Evolutionary conservation across 2,888 invertebrate genomes (phyloP).

Genomic region (Leuctra nigra): DNA sequence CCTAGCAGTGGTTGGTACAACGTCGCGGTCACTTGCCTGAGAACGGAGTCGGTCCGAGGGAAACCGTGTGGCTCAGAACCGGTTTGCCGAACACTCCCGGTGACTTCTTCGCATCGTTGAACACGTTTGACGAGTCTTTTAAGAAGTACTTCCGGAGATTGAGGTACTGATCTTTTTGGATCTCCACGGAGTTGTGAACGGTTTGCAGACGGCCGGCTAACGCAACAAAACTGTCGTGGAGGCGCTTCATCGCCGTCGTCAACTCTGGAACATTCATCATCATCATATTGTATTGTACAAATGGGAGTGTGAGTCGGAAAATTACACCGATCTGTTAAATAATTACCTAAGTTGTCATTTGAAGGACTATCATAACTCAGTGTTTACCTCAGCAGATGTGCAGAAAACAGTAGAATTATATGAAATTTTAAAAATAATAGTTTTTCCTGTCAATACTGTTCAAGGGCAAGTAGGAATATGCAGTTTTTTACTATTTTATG

Average conservation of each 20-base stretch:
- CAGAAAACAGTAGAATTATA: too few relatives aligned
- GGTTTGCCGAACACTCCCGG: slow-evolving; percentile 33
- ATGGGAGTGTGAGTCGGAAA: too few relatives aligned
- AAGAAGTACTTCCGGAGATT: slow-evolving; percentile 70
- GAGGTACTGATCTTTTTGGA: slow-evolving; percentile 78
- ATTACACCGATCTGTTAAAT: too few relatives aligned
- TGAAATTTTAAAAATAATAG: too few relatives aligned
- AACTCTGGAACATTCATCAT: slow-evolving; percentile 68
- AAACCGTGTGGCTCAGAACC: slow-evolving; percentile 32
- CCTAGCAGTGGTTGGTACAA: too few relatives aligned
- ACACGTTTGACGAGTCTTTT: slow-evolving; percentile 71
- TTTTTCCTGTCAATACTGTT: too few relatives aligned
- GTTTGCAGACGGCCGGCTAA: slow-evolving; percentile 81
- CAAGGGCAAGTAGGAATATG: too few relatives aligned
- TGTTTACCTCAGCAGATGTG: too few relatives aligned
- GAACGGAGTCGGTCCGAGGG: slow-evolving; percentile 58
- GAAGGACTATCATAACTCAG: too few relatives aligned
- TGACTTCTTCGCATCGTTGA: slow-evolving; percentile 45
- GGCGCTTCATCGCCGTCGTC: slow-evolving; percentile 66
- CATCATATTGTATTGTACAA: too few relatives aligned
- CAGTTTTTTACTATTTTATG: too few relatives aligned
- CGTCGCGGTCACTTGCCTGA: slow-evolving; percentile 34
- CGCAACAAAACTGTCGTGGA: slow-evolving; percentile 81
- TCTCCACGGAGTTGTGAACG: slow-evolving; percentile 65
- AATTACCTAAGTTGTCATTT: too few relatives aligned